phyloP scores from a whole-genome alignment of 2,797 vertebrate species.

The Oceanodroma leucorhoa region DNA sequence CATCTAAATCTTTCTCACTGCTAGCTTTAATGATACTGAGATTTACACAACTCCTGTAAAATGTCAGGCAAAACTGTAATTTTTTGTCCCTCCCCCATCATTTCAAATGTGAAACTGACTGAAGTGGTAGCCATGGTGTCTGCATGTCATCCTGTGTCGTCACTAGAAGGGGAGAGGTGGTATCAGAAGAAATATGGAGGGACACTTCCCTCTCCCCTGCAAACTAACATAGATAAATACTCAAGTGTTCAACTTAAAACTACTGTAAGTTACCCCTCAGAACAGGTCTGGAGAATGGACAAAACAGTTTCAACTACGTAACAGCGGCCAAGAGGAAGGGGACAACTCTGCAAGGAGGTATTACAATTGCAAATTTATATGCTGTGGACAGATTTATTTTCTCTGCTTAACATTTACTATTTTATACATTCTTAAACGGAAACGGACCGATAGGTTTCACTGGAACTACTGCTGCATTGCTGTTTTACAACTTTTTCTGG shows the following conservation, averaged over 20 bases:
- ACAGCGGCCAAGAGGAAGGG: neutral
- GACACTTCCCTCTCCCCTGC: neutral
- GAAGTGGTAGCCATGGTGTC: neutral
- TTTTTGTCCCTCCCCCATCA: neutral
- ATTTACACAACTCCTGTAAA: neutral
- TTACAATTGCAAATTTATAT: neutral
- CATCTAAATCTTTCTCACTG: neutral
- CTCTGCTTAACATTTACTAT: neutral
- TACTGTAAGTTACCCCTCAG: neutral
- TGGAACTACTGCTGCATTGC: neutral
- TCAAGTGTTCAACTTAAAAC: neutral
- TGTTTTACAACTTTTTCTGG: neutral
- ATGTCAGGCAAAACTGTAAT: neutral
- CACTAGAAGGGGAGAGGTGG: neutral
- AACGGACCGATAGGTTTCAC: neutral
- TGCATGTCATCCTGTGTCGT: neutral
- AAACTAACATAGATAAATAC: neutral
- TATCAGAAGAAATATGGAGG: neutral
- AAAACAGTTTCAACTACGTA: neutral
- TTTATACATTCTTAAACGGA: constrained; percentile 10
- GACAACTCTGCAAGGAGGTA: neutral
- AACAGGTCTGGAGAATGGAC: neutral
- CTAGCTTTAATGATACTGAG: neutral
- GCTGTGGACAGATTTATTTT: constrained; percentile 34
- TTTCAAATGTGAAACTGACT: neutral